Conservation (phyloP, 2,113 vertebrate genomes). For the Psilopsiagon aymara region DNA sequence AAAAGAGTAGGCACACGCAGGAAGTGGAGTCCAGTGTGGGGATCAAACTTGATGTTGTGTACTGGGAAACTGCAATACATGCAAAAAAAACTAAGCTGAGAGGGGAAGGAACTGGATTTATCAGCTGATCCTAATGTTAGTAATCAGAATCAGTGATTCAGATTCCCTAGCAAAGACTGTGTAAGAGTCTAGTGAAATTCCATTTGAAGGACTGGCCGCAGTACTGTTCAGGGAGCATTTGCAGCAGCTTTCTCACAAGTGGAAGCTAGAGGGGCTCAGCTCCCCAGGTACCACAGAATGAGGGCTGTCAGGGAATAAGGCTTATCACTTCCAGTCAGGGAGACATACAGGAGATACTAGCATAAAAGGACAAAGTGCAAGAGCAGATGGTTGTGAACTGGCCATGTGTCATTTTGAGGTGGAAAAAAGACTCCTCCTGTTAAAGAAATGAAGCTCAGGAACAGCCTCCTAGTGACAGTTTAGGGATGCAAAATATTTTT, state of each 20-base stretch:
- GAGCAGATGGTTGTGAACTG: neutral
- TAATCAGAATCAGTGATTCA: neutral
- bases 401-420: neutral
- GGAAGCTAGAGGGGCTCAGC: neutral
- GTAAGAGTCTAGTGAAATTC: neutral
- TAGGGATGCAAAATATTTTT: neutral
- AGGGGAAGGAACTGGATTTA: neutral
- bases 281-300: fast-evolving
- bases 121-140: neutral
- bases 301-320: neutral
- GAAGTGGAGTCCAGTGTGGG: neutral
- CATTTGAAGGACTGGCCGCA: neutral
- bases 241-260: neutral
- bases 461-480: neutral
- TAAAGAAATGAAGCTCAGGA: neutral
- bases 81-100: neutral
- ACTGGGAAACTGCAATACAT: neutral
- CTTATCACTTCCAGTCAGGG: neutral
- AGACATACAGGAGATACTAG: neutral
- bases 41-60: neutral
- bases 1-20: neutral
- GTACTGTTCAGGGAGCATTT: neutral
- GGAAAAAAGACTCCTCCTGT: neutral
- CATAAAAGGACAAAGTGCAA: neutral
- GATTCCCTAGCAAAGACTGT: neutral